Conservation (phyloP, 2,888 invertebrate genomes). For the Tromatobia lineatoria region DNA sequence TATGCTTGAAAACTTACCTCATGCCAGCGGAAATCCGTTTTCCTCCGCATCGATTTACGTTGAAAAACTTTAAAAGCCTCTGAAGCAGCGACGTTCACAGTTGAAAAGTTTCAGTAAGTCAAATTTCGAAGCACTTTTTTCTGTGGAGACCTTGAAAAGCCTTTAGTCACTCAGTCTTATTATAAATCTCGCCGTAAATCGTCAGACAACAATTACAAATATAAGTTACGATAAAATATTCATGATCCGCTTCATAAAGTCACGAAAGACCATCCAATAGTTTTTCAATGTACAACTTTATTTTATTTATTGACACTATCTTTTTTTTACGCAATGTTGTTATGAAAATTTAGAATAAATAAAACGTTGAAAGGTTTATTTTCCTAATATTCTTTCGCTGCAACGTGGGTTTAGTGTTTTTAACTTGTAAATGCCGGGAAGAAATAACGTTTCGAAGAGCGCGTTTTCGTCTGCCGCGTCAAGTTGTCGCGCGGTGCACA, state of each 20-base stretch:
- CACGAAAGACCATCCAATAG: background rate
- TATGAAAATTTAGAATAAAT: background rate
- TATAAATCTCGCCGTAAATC: too few species aligned
- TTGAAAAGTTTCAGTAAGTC: background rate
- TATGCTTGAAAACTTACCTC: conserved; percentile 10
- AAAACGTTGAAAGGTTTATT: too few species aligned
- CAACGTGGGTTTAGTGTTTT: too few species aligned
- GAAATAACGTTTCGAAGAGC: background rate
- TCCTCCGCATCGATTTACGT: background rate
- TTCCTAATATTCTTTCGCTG: background rate
- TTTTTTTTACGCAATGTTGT: background rate
- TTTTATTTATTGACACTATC: background rate
- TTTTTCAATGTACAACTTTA: background rate
- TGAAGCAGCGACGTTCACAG: background rate
- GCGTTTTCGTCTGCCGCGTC: background rate
- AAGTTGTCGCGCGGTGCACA: conserved; percentile 29
- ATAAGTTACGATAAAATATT: too few species aligned
- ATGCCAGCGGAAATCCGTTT: conserved; percentile 9
- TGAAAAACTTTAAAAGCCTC: background rate
- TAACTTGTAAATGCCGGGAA: background rate
- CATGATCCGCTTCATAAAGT: background rate
- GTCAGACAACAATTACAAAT: too few species aligned
- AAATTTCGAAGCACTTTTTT: background rate
- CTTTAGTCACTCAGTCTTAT: background rate
- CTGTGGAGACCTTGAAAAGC: background rate